phyloP scores from a whole-genome alignment of 64 coral and sea anemone genomes.

The Stylophora pistillata region DNA sequence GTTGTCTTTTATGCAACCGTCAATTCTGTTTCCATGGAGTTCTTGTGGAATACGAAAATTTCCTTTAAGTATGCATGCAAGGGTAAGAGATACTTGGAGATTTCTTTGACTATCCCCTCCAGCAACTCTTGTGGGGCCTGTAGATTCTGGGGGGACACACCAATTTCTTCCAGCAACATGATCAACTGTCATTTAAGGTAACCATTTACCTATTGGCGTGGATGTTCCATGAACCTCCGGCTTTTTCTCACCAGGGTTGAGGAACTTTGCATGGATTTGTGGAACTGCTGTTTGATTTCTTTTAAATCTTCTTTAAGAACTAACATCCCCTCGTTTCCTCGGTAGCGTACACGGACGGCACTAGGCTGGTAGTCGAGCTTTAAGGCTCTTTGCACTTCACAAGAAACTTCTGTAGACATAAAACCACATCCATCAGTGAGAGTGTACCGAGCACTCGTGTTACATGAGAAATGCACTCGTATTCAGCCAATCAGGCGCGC shows the following conservation, averaged over 20 bases:
- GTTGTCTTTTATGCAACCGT: not conserved
- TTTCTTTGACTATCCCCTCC: slow-evolving; percentile 1
- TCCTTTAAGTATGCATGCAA: slow-evolving; percentile 2
- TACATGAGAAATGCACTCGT: slow-evolving; percentile 26
- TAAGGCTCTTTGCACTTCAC: slow-evolving; percentile 6
- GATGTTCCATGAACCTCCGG: slow-evolving; percentile 38
- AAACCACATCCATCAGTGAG: slow-evolving; percentile 67
- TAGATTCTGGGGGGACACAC: slow-evolving; percentile 34
- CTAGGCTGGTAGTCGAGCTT: slow-evolving; percentile 41
- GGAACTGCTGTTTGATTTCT: slow-evolving; percentile 40
- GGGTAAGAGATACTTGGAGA: not conserved
- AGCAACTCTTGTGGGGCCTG: slow-evolving; percentile 46
- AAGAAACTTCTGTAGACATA: slow-evolving; percentile 41
- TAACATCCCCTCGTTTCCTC: slow-evolving; percentile 52
- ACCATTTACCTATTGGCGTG: slow-evolving; percentile 55
- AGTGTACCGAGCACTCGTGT: slow-evolving; percentile 33
- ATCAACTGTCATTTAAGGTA: slow-evolving; percentile 53
- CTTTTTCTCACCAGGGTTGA: slow-evolving; percentile 33
- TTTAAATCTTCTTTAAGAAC: slow-evolving; percentile 30
- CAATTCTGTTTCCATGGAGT: not conserved
- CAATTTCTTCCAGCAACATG: slow-evolving; percentile 44
- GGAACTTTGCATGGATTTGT: slow-evolving; percentile 55
- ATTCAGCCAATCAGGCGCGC: not conserved
- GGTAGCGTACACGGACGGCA: slow-evolving; percentile 61
- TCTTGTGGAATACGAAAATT: not conserved